Conservation (phyloP, 2,113 vertebrate genomes). For the Centrocercus urophasianus region DNA sequence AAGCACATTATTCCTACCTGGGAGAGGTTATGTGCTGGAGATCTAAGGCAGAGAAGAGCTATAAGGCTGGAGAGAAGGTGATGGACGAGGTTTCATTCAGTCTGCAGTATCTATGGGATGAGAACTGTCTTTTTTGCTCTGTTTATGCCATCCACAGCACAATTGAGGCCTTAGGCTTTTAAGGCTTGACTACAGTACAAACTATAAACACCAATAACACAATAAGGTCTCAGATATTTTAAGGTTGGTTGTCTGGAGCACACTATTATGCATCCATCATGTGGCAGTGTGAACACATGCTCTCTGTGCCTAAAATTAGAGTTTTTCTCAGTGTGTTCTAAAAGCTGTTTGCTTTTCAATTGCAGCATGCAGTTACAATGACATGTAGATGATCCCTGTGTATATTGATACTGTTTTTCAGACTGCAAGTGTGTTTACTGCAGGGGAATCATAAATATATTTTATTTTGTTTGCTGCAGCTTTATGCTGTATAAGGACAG, state of each 20-base stretch:
- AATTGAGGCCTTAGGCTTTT: not conserved
- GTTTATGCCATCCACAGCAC: not conserved
- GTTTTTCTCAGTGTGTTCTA: not conserved
- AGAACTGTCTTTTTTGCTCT: not conserved
- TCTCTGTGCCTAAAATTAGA: not conserved
- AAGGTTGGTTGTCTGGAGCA: conserved; percentile 33
- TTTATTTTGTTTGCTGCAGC: not conserved
- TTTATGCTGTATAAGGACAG: not conserved
- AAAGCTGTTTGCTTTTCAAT: not conserved
- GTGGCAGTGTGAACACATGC: not conserved
- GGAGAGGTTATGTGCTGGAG: not conserved
- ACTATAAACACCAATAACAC: not conserved
- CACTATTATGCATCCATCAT: not conserved
- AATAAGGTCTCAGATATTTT: conserved; percentile 33
- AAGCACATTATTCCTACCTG: not conserved
- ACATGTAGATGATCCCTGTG: not conserved
- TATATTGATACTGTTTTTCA: not conserved
- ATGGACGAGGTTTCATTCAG: not conserved
- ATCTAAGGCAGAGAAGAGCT: not conserved
- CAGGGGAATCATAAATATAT: not conserved
- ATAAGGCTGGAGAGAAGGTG: not conserved
- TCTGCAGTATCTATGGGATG: not conserved
- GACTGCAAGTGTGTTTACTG: not conserved
- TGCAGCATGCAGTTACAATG: not conserved
- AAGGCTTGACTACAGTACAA: not conserved